Base-by-base conservation (phyloP, 92 coral and sea anemone species). In the Porites evermanni region DNA sequence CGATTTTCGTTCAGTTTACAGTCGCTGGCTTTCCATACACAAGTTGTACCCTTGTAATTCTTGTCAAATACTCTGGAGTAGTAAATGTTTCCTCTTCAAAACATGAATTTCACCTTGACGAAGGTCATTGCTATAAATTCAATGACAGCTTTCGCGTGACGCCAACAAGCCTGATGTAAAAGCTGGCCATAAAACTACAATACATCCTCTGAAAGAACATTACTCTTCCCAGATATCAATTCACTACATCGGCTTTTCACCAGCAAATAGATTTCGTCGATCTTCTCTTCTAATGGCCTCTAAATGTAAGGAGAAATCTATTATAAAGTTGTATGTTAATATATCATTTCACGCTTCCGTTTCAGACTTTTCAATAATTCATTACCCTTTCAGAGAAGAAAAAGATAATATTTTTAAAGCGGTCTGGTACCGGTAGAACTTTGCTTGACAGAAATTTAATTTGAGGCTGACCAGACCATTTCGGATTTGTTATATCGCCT, bases 341-440 rank as follows among this genome's bases (percentile, higher is more conserved):
- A 38, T 38, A 65, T 79, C 23, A 51, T 29, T 79, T 66, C 14
- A 54, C 8, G 56, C 14, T 67, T 51, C 56, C 32, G 24, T 23
- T 66, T 56, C 21, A 16, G 51, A 53, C 60, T 9, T 24, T 79
- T 79, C 8, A 79, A 79, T 79, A 79, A 79, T 79, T 79, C 12
- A 79, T 79, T 56, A 11, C 1, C 47, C 60, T 72, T 52, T 19
- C 67, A 51, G 65, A 56, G 53, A 6, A 32, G 13, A 44, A 81
- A 64, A 14, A 20, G 18, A 29, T 68, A 12, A 3, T 18, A 53
- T 56, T 21, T 66, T n/a, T 79, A 64, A 79, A 66, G 52, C 13
- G 75, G 19, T 70, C 86, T 81, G 86, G 86, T 81, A 81, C 86
- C 86, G 59, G 86, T 54, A 81, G 9, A 58, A 60, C n/a, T 24